Base-by-base conservation (phyloP, 2,113 vertebrate species). In the Sinocyclocheilus grahami region DNA sequence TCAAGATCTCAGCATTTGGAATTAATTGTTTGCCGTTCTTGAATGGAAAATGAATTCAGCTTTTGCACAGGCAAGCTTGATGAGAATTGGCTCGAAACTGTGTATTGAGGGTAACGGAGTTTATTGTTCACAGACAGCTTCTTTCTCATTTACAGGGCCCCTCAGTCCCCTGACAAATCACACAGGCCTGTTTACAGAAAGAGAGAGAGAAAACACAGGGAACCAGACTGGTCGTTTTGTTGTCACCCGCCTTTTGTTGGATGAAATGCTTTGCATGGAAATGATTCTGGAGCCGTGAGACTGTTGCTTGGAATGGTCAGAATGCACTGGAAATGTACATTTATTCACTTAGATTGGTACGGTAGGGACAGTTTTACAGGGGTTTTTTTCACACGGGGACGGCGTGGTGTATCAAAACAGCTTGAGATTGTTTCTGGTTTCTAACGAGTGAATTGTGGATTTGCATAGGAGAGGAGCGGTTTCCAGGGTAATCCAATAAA, bases 121-220 rank as follows among this genome's bases (percentile, higher is more conserved):
- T 90, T 79, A 88, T 89, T 91, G 89, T 92, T 91, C 87, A 88
- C 76, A 48, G 80, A 81, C 79, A 78, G 85, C 89, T 84, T 84
- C 81, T 82, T 90, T 86, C 78, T 83, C 84, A 60, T 83, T 87
- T 86, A 87, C 87, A 71, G 88, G 87, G 88, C 87, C 87, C 84
- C 87, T 87, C 62, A 86, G 55, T 88, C 90, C 76, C 80, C 84
- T 90, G 87, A 87, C 72, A 55, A 86, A 92, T 92, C 87, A 74
- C 85, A 86, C 80, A 27, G 76, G 78, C 88, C 87, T 90, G 89
- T 89, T 87, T 90, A 90, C 86, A 86, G 81, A 90, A 82, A 82
- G 27, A 30, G 80, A 53, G 78, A 30, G 62, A 78, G 69, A 84
- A 87, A 87, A 83, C 62, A 78, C 30, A 33, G 67, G 42, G 72